Evolutionary conservation across 2,888 invertebrate species (phyloP), one percentile per base, ranked within the genome.

Genomic region (Empis livida): DNA sequence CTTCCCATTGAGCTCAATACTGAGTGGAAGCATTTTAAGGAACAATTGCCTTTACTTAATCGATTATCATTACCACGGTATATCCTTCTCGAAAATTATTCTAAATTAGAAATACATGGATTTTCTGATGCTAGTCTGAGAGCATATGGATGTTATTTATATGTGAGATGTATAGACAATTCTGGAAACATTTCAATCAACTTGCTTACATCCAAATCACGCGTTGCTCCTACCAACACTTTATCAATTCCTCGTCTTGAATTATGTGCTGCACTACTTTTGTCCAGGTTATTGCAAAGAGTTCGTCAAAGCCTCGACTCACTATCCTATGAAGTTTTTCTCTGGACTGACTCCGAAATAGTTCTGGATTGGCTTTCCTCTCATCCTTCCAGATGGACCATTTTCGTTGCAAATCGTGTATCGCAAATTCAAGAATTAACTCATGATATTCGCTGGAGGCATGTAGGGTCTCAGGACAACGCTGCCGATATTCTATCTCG

Each of bases 401-500:
- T 46, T n/a, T 55, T 56, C 43, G 54, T 57, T 49, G 15, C 38
- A 39, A 39, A 39, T 39, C n/a, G 38, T 5, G 38, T 16, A 16
- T 16, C 15, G 5, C 2, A 10, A 3, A 39, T 39, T 16, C 38
- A 39, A 16, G 15, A 39, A 16, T 3, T 16, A 5, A 15, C 38
- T 10, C 2, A 11, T 2, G 8, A 16, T 16, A 10, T 15, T 6
- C 45, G 42, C 15, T 64, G 61, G 61, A 42, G 45, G 32, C 57
- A 62, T 43, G 56, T 61, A 1, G 35, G 49, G 9, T 54, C 58
- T 9, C 43, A 50, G 14, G 45, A 54, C 8, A 63, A 64, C 44
- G 59, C 62, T 0, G 60, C 61, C 11, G 61, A 62, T 47, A 54
- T 57, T 11, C 52, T 59, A 1, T 61, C 61, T 0, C 42, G 62